Base-by-base conservation (phyloP, 2,113 vertebrate species). In the Artemisiospiza belli region DNA sequence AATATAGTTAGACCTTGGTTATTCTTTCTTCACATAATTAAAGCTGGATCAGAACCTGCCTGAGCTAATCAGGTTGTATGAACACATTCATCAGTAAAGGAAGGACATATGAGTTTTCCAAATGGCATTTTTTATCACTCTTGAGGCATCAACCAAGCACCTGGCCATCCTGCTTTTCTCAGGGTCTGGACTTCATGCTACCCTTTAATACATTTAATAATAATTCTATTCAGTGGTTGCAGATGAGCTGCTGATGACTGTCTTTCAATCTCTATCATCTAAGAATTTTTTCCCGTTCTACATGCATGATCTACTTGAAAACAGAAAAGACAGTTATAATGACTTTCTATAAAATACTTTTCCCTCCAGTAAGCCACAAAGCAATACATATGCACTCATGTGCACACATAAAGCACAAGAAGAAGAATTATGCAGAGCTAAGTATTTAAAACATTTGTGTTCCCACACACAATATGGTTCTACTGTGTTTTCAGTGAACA, bases 381-480 rank as follows among this genome's bases (percentile, higher is more conserved):
- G 46, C 78, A 86, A 83, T 72, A 31, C 61, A 35, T 46, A 39
- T 55, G 49, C 12, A 25, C 21, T 94, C 90, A 83, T 4, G 5
- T 80, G 90, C 72, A 80, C 30, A 39, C 63, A 62, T 51, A 61
- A 73, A 86, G 75, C 35, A 24, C 64, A 75, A 94, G 46, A 67
- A 73, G 30, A 49, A 80, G 44, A 95, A 70, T 91, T 91, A 87
- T 69, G 59, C 87, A 94, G 75, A 95, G 57, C 30, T 89, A 80
- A 82, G 69, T 94, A 78, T 82, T 92, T 94, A 77, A 76, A 91
- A 89, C 37, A 58, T 90, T 94, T 79, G 52, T 77, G 77, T 93
- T 95, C 94, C 94, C 83, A 88, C 90, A 86, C 2, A 13, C 95
- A 95, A 44, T 93, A 96, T 96, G 92, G 83, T 83, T 93, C 63